Base-by-base conservation (phyloP, 2,888 invertebrate genomes). In the Drosophila monieri region DNA sequence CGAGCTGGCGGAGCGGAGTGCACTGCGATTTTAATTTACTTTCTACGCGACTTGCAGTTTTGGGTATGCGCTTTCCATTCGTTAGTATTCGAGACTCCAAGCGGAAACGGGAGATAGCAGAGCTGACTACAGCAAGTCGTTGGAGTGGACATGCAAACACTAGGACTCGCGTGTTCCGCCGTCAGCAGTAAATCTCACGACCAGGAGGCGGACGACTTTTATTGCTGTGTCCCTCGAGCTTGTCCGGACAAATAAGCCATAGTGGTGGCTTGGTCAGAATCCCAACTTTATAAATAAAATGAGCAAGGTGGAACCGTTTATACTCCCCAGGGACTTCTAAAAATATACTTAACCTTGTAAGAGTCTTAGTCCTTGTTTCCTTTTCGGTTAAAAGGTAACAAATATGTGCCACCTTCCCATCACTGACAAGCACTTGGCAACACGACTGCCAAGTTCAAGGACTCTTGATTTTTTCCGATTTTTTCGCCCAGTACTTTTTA, bases 361-460 rank as follows among this genome's bases (percentile, higher is more conserved):
- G 1, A 5, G 32, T 6, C 32, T 32, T 35, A 35, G 35, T 35
- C 18, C 27, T 12, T 14, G 10, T 43, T 9, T 35, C 18, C 27
- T 6, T 14, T 14, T 43, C 4, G 5, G 18, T n/a, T 46, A 6
- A 35, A 8, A 25, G 14, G 2, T 3, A 30, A 27, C 27, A 27
- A 27, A 27, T 27, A 39, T 12, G 23, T 15, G 15, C 15, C 12
- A 15, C 15, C 10, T 9, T 18, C 12, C 1, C 60, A 61, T 47
- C 60, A 61, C 60, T 59, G 47, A 4, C 9, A 10, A 39, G 46
- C 27, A 59, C 46, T 15, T 59, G 59, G 37, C 59, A 39, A 30
- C 60, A 60, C 46, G 59, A 15, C 15, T 12, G 30, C 14, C 66
- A 56, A 57, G 71, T 67, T 76, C 59, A 76, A 69, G 65, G 69